Evolutionary conservation across 2,113 vertebrate genomes (phyloP), one percentile per base, ranked within the genome.

Genomic region (Hirundichthys speculiger): DNA sequence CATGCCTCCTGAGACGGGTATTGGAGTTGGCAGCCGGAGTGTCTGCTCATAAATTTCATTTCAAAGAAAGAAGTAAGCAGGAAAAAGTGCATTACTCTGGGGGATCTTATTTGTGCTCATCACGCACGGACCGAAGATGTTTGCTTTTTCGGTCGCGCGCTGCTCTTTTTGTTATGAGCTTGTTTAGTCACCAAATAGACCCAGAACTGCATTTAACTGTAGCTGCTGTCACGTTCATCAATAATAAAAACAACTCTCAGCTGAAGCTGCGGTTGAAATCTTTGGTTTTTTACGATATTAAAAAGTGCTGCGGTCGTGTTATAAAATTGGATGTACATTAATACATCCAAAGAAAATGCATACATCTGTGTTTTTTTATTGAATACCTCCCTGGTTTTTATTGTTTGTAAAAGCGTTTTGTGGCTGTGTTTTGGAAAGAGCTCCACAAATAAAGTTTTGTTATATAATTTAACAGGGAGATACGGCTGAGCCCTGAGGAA

Each of bases 1-100:
- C 68, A 60, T 75, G 86, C 82, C 61, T 82, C 75, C 80, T 80
- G 83, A 91, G 89, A 91, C 65, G 69, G 64, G 77, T 78, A 90
- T 85, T 91, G 73, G 81, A 84, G 78, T 83, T 85, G 88, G 73
- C 88, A 89, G 86, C 66, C 10, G 42, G 83, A 85, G 67, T 71
- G 75, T 74, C 70, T 71, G 48, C 77, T 81, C 70, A 75, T 83
- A 59, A 84, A 77, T 84, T 87, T 82, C 65, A 85, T 56, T 75
- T 81, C 73, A 83, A 83, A 77, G 50, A 72, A 83, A 78, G 73
- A 59, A 60, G 54, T 70, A 86, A 79, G 47, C 72, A 64, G 75
- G 60, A 80, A 87, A n/a, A 73, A 69, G 57, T 55, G 64, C 61
- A 73, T 69, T 48, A 55, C 21, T 21, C n/a, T n/a, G n/a, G 25